Evolutionary conservation across 2,797 vertebrate species (phyloP), one percentile per base, ranked within the genome.

Genomic region (Hippocampus kuda): DNA sequence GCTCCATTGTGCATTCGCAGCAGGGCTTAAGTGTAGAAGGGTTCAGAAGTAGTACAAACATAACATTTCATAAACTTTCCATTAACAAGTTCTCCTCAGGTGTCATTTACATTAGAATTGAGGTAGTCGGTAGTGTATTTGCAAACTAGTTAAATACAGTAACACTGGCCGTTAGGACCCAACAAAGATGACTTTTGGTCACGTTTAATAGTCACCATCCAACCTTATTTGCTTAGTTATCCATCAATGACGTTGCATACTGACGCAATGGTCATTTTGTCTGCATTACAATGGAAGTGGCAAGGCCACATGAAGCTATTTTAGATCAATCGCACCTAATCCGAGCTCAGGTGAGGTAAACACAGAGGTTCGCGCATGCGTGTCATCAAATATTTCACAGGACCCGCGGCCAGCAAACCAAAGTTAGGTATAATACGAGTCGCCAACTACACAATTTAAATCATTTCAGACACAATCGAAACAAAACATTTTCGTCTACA

Each of bases 331-430:
- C 48, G 20, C 22, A 53, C 20, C 41, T 63, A 63, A 63, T 38
- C 38, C 10, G 20, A 63, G 10, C 63, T 48, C 63, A 65, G 30
- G 65, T 66, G 65, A 66, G 26, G 65, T 34, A 4, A 64, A 64
- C 8, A 65, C 24, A 65, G 24, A 65, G 13, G 15, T 65, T 46
- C 7, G 24, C 63, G 63, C 63, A 65, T 65, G 63, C 44, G 63
- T 65, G 24, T 44, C 30, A 48, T 8, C 26, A 30, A 65, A 65
- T 27, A 24, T 24, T 27, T 38, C 30, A 4, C 12, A 27, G 26
- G 30, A 60, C 27, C 5, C 59, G 16, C 59, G 15, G 59, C 59
- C 59, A 30, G 26, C 15, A 5, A 34, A 13, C 27, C 16, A 38
- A 38, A 61, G 16, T 61, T 20, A 2, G 6, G 59, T 30, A 30